Percentiles rank a stretch among this genome's conserved stretches.
These are phyloP conservation scores for Sweltsa coloradensis DNA, from an alignment of 1,140 invertebrate genomes.

Conservation along the genomic window DNA sequence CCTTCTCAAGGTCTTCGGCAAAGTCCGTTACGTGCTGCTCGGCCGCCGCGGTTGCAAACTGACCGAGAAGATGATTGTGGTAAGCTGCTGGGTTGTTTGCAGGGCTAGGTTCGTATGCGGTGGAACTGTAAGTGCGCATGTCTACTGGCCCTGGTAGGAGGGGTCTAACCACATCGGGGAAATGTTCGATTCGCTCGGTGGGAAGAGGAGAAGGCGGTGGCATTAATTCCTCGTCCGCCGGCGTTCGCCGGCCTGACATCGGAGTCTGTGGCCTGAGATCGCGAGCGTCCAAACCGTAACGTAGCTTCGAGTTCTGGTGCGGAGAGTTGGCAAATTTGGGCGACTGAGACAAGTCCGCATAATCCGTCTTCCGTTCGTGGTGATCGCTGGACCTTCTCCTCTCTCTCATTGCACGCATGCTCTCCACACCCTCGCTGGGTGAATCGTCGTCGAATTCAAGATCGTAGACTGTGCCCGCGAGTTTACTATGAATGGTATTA, in stretches of 20 bases:
- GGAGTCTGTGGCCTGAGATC: conserved; percentile 19
- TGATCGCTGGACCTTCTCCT: conserved; percentile 62
- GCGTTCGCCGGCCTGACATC: conserved; percentile 1
- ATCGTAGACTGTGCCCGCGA: conserved; percentile 77
- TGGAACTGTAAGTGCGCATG: conserved; percentile 70
- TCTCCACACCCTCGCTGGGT: conserved; percentile 54
- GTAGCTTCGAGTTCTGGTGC: conserved; percentile 25
- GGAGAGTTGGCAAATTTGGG: conserved; percentile 37
- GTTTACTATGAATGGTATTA: conserved; percentile 54
- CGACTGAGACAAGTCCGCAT: conserved; percentile 35
- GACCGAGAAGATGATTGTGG: conserved; percentile 45
- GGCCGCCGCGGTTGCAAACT: conserved; percentile 42
- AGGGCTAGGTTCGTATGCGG: conserved; percentile 20
- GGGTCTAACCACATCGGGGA: conserved; percentile 48
- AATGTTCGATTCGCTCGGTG: conserved; percentile 20
- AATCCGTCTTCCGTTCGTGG: conserved; percentile 46
- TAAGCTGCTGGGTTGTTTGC: conserved; percentile 37
- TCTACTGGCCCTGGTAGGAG: conserved; percentile 71
- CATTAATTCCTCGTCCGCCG: conserved; percentile 1
- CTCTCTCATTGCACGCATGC: conserved; percentile 67
- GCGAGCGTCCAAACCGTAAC: conserved; percentile 15
- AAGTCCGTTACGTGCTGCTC: conserved; percentile 51
- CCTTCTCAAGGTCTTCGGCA: conserved; percentile 65
- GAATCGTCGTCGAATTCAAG: conserved; percentile 74
- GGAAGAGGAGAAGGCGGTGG: conserved; percentile 7